Evolutionary conservation across 2,113 vertebrate species (phyloP).

Genomic region (Ammodytes dubius): DNA sequence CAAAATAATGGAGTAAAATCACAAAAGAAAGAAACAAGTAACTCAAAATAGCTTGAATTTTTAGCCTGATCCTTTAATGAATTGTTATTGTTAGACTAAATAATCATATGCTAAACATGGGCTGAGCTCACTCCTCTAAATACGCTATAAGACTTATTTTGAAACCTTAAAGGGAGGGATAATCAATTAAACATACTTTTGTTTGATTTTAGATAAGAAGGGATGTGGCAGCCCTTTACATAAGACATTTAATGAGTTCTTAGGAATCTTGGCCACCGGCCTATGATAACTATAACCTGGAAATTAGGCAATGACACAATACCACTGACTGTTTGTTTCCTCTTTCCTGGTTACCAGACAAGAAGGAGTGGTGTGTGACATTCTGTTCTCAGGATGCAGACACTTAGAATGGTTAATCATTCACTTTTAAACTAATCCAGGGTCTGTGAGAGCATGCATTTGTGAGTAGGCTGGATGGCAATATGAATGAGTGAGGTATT

Average conservation of each 20-base stretch:
- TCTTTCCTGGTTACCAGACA: constrained; percentile 55
- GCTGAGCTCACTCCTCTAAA: background rate
- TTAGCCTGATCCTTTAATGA: too few relatives aligned
- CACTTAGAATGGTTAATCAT: constrained; percentile 29
- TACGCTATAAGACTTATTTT: background rate
- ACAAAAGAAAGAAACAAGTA: background rate
- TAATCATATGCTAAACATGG: background rate
- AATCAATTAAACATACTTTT: background rate
- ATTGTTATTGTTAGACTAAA: background rate
- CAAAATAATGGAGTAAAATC: background rate
- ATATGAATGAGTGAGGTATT: constrained; percentile 19
- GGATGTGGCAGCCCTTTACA: background rate
- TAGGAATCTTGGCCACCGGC: background rate
- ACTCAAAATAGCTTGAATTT: too few relatives aligned
- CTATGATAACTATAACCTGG: background rate
- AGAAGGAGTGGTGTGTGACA: background rate
- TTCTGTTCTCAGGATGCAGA: background rate
- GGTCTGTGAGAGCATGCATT: background rate
- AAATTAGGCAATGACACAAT: constrained; percentile 49
- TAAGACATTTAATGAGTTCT: background rate
- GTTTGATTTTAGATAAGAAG: background rate
- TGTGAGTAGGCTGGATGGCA: background rate
- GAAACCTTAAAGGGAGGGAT: background rate
- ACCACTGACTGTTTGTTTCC: constrained; percentile 53
- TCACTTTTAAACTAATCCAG: background rate